A percentile compares a stretch with the other conserved stretches of the same genome.
These are phyloP conservation scores for Tadarida brasiliensis DNA, from an alignment of 2,797 vertebrate genomes.

Conservation along the genomic window DNA sequence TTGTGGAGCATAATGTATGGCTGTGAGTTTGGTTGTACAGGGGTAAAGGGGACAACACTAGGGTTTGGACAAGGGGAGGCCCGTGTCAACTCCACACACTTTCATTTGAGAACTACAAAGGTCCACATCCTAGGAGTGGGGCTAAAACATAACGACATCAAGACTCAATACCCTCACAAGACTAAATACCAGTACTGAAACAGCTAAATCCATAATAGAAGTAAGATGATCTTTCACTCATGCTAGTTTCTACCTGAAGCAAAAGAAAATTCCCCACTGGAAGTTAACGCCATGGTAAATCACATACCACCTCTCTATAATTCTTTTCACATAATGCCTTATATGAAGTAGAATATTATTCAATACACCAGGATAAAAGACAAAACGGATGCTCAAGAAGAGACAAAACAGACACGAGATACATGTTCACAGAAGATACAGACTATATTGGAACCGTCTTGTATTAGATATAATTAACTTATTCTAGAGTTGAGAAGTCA, in stretches of 20 bases:
- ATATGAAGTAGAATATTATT: neutral
- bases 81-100: neutral
- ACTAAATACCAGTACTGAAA: neutral
- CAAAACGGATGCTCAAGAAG: neutral
- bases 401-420: neutral
- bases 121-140: neutral
- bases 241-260: neutral
- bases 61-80: neutral
- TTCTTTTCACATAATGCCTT: too few relatives aligned
- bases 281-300: neutral
- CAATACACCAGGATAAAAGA: neutral
- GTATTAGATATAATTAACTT: neutral
- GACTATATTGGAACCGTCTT: neutral
- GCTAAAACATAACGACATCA: neutral
- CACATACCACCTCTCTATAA: neutral
- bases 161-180: neutral
- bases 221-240: neutral
- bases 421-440: neutral
- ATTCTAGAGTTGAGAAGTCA: neutral
- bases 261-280: neutral
- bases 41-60: neutral
- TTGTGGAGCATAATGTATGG: neutral
- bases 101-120: neutral
- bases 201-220: neutral
- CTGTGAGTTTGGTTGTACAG: neutral